Evolutionary conservation across 2,113 vertebrate species (phyloP), one percentile per base, ranked within the genome.

Genomic region (Osmerus mordax): DNA sequence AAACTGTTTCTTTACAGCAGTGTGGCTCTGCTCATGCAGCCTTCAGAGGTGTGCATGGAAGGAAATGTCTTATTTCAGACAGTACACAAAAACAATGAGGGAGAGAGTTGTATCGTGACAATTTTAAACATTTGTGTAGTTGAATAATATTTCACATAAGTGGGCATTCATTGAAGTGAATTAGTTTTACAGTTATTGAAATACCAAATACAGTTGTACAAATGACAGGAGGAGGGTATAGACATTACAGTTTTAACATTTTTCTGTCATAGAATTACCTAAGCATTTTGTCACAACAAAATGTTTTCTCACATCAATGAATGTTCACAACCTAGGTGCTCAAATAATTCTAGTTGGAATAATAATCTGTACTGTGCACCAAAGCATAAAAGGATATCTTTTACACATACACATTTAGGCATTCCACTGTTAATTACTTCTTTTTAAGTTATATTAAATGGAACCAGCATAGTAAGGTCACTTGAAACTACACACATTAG

Each of bases 381-480:
- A 65, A 71, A 76, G 72, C 70, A 60, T 70, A 55, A 65, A 71
- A 76, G 72, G 69, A 60, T 70, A 55, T 56, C 52, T 29, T 60
- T 3, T 60, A 12, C 6, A 60, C 6, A 60, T 59, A 75, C 71
- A 79, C 83, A 86, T 70, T 73, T 78, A 81, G 76, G 81, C 82
- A 74, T 79, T 83, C n/a, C 79, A 76, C 65, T 75, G 67, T 74
- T 60, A 23, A 60, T 77, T 67, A 81, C 72, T 78, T 61, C 66
- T 60, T 56, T 52, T 64, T 64, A 75, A 78, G 78, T 77, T 71
- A 77, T 71, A 77, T 67, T 25, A 72, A 82, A 81, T 76, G 80
- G 72, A 72, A 87, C 78, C 55, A 75, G 76, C 77, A 85, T 60
- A 61, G 75, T 90, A 91, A 92, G 91, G 91, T 87, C 91, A 91